Base-by-base conservation (phyloP, 2,113 vertebrate genomes). In the Periophthalmus modestus region DNA sequence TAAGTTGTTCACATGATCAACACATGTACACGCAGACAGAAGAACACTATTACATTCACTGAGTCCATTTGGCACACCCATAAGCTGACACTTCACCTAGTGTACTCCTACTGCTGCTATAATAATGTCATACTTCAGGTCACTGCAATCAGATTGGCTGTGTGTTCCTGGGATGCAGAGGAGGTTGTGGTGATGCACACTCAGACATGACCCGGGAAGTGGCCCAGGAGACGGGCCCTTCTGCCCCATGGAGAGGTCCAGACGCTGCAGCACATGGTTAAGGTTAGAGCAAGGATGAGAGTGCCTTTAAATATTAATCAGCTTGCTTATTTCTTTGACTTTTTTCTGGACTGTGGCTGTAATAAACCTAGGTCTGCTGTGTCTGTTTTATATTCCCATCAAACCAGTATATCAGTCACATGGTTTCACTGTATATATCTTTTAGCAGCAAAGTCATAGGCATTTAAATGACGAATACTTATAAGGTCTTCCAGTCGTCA, bases 271-370 rank as follows among this genome's bases (percentile, higher is more conserved):
- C 62, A n/a, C 62, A 43, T 39, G 62, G 16, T 65, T 65, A 61
- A 62, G 59, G 59, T 28, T 34, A 62, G 59, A 62, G 15, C 14
- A 62, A 62, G 24, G 28, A 62, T 62, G 59, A 34, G 28, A 18
- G 23, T 62, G 24, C 5, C 62, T 39, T 65, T 65, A 39, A 65
- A 39, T 65, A 65, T 62, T 62, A 65, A 65, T 65, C 62, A 65
- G 59, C 18, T 39, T 11, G 19, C 15, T 65, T 63, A 36, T 63
- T n/a, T 63, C 34, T 39, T 16, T 4, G 2, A 36, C 7, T 43
- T 43, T 39, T 43, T 43, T 43, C 10, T 10, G 2, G 39, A 36
- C 6, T 36, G 16, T 34, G 28, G 6, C 61, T 36, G 28, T 63
- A 36, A 62, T 13, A 58, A 58, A 58, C 11, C 57, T 39, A 39